These are phyloP conservation scores for Hipposideros armiger DNA, from an alignment of 2,113 vertebrate species.

Conservation along the genomic window DNA sequence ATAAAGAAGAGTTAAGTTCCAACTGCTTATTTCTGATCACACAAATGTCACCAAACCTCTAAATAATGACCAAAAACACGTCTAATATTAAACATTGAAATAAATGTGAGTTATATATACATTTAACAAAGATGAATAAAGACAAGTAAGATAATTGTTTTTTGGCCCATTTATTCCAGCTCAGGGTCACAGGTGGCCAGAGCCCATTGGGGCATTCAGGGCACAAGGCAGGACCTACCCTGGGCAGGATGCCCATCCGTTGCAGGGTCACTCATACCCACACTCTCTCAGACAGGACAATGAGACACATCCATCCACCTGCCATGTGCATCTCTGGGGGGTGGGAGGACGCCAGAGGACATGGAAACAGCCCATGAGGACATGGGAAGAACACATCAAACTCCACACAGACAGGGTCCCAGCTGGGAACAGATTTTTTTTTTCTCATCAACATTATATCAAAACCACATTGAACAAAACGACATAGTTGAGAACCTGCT, in stretches of 20 bases:
- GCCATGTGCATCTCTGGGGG: neutral
- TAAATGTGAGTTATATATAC: neutral
- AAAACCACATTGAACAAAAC: neutral
- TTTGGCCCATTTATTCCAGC: neutral
- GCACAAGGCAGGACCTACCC: neutral
- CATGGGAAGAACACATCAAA: neutral
- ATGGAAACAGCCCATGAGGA: too few relatives aligned
- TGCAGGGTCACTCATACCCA: neutral
- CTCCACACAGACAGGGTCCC: neutral
- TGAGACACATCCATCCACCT: neutral
- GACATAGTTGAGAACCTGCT: neutral
- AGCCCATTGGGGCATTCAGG: neutral
- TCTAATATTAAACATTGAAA: neutral
- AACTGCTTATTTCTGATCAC: neutral
- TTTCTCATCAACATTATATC: neutral
- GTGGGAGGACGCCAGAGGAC: neutral
- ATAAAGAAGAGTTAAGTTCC: neutral
- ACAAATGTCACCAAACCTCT: neutral
- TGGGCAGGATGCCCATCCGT: neutral
- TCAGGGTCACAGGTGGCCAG: neutral
- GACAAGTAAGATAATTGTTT: neutral
- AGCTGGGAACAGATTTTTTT: neutral
- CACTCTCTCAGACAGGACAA: neutral
- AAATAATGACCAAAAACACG: neutral
- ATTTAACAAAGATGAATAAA: neutral